Evolutionary conservation across 1,140 invertebrate genomes (phyloP), one percentile per base, ranked within the genome.

Genomic region (Calephelis virginiensis): DNA sequence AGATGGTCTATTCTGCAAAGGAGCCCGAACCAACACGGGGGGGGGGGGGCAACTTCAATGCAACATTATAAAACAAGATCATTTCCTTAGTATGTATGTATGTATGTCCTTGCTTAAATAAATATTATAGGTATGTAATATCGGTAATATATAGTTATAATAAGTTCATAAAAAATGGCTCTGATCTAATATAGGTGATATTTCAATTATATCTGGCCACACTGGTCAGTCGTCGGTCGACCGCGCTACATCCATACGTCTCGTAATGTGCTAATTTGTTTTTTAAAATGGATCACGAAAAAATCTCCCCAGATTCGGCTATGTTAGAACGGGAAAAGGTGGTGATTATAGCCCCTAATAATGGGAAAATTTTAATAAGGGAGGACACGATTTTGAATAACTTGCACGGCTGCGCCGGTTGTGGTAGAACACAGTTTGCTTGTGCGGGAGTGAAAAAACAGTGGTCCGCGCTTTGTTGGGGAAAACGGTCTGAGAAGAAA

Each of bases 401-500:
- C 48, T 49, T 89, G 1, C 80, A 76, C 4, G 88, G 85, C 0
- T 90, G 88, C 64, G 81, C 84, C 0, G 81, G 78, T 1, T 90
- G 88, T 68, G 85, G 86, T 0, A 80, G 77, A 14, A 72, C 78
- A 0, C 78, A 84, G 61, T 89, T 89, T 48, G 78, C 82, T 5
- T 91, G 89, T 69, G 66, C 78, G 0, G 83, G 85, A 6, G 83
- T 87, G 1, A 83, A 83, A 64, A 85, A 83, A 11, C 81, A 86
- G 62, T 91, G 84, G 84, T 83, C 82, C 0, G 85, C 80, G 8
- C 66, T 91, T 7, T 91, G 88, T 64, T 91, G 88, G 88, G 88
- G 88, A 0, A 76, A 80, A 61, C 76, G 80, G 38, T 79, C 81
- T 0, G 86, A 84, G n/a, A 89, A 83, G 66, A 89, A 83, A 68